Conservation (phyloP, 2,888 invertebrate genomes). For the Selenia dentaria region DNA sequence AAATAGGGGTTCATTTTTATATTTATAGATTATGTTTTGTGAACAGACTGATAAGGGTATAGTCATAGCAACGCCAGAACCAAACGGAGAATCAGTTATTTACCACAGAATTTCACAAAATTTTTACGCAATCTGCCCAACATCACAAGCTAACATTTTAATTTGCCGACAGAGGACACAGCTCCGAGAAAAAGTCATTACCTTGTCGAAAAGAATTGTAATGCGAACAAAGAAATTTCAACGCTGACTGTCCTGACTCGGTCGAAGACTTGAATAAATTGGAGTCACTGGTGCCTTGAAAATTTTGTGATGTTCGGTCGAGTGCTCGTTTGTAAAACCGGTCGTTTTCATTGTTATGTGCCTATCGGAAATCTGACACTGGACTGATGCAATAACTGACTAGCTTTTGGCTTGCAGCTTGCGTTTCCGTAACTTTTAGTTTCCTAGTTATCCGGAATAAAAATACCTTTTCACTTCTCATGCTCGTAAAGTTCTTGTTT, state of each 20-base stretch:
- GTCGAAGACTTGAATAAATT: constrained; percentile 1
- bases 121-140: constrained; percentile 3
- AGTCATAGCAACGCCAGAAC: no score
- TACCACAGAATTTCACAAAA: neutral
- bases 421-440: no score
- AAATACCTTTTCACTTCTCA: no score
- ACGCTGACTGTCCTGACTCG: neutral
- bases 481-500: no score
- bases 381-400: no score
- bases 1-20: no score
- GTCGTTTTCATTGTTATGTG: neutral
- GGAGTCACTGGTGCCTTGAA: constrained; percentile 1
- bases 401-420: no score
- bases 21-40: no score
- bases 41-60: no score
- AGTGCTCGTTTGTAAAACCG: neutral
- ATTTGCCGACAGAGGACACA: neutral
- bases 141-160: constrained; percentile 8
- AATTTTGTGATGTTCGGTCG: neutral
- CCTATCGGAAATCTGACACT: no score
- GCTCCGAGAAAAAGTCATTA: constrained; percentile 3
- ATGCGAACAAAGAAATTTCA: constrained; percentile 8
- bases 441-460: no score
- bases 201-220: constrained; percentile 6
- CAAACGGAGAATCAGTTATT: no score